Conservation (phyloP, 1,140 invertebrate genomes). For the Temnothorax longispinosus region DNA sequence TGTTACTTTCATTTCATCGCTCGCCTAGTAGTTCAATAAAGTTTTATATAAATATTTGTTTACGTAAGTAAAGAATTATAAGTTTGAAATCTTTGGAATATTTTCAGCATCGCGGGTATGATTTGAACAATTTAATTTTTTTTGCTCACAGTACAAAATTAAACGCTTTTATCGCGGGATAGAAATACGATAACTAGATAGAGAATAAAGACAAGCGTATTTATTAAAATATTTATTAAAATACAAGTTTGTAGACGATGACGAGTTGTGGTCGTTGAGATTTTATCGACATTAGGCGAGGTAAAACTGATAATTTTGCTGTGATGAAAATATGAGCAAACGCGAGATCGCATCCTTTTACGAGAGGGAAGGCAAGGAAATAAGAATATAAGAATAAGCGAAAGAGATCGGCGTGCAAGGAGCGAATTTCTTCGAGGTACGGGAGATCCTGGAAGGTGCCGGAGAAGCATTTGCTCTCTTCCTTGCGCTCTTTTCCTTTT, state of each 20-base stretch:
- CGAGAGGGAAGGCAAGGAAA: background rate
- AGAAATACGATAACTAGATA: background rate
- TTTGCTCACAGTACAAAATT: background rate
- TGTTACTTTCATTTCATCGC: background rate
- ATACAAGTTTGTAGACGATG: background rate
- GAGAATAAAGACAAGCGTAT: background rate
- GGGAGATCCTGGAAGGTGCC: conserved; percentile 40
- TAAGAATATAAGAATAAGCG: conserved; percentile 22
- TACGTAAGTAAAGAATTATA: background rate
- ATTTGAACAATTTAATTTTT: background rate
- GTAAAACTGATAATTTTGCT: conserved; percentile 66
- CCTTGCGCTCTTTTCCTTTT: conserved; percentile 3
- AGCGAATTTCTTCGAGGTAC: conserved; percentile 49
- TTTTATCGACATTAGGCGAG: conserved; percentile 6
- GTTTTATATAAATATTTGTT: background rate
- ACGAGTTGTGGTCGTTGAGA: conserved; percentile 23
- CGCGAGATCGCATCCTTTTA: background rate
- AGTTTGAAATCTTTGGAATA: background rate
- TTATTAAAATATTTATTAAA: background rate
- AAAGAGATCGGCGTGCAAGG: conserved; percentile 6
- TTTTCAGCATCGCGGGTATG: background rate
- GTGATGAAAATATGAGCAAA: conserved; percentile 55
- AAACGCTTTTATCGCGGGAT: background rate
- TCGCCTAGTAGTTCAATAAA: background rate
- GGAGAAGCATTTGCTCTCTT: conserved; percentile 10